Conservation (phyloP, 2,797 vertebrate species). For the Acestrorhynchus altus region DNA sequence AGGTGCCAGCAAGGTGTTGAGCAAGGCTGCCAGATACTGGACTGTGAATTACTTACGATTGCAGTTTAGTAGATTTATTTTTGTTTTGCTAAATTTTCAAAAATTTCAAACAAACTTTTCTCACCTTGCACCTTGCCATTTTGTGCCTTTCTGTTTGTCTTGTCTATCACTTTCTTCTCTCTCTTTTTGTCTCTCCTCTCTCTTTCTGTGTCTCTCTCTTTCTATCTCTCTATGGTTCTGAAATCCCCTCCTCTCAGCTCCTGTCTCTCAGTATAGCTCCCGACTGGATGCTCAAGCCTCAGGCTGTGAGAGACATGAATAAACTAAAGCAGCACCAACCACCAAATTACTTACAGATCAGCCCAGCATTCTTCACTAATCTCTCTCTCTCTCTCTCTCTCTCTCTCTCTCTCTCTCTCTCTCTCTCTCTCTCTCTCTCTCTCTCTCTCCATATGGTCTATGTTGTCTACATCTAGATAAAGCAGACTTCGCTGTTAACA, state of each 20-base stretch:
- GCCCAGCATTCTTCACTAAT: constrained; percentile 59
- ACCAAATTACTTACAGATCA: constrained; percentile 59
- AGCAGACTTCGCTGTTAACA: constrained; percentile 12
- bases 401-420: background rate
- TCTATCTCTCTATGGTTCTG: constrained; percentile 34
- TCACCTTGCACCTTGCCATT: background rate
- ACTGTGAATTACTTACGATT: no score
- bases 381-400: constrained; percentile 43
- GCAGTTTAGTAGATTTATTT: background rate
- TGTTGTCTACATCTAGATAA: constrained; percentile 23
- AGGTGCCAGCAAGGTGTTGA: no score
- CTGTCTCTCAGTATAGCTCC: constrained; percentile 50
- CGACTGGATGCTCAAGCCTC: constrained; percentile 53
- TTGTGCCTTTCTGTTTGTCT: background rate
- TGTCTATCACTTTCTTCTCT: background rate
- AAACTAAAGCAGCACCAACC: constrained; percentile 54
- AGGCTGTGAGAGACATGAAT: constrained; percentile 45
- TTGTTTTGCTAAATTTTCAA: background rate
- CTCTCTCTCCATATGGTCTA: constrained; percentile 1
- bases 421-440: background rate
- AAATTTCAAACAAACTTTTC: no score
- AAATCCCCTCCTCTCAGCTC: constrained; percentile 37
- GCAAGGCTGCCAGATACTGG: no score
- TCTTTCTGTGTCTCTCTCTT: background rate
- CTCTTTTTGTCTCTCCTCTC: background rate